Evolutionary conservation across 2,797 vertebrate genomes (phyloP).

Genomic region (Acanthornis magna): DNA sequence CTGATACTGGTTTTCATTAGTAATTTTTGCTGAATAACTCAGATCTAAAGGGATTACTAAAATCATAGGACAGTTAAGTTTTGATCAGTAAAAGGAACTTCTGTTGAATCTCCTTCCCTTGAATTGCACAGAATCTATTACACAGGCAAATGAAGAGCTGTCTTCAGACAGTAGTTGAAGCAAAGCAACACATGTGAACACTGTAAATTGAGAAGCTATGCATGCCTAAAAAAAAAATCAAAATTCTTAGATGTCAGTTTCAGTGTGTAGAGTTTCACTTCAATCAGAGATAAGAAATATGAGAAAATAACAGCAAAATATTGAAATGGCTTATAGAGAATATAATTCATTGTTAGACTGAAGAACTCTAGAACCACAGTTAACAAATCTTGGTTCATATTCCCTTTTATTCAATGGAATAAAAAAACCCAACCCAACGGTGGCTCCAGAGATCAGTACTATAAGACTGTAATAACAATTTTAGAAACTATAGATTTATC

Average conservation of each 20-base stretch:
- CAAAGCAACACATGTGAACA: background rate
- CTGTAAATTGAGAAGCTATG: background rate
- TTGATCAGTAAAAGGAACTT: background rate
- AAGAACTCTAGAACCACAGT: background rate
- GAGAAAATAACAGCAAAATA: background rate
- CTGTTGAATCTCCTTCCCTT: background rate
- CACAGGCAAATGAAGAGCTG: accelerated
- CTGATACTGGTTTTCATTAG: background rate
- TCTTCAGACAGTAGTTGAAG: background rate
- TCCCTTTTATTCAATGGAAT: background rate
- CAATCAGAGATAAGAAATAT: background rate
- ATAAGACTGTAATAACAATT: background rate
- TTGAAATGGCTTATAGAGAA: background rate
- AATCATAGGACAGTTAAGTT: background rate
- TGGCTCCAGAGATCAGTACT: background rate
- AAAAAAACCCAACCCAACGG: accelerated
- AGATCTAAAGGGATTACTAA: background rate
- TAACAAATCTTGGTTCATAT: background rate
- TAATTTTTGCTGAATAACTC: background rate
- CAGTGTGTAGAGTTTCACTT: background rate
- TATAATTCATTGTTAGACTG: background rate
- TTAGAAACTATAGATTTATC: background rate
- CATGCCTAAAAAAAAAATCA: background rate
- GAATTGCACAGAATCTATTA: background rate
- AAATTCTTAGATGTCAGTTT: background rate